Conservation (phyloP, 2,888 invertebrate species). For the Pinctada fucata region DNA sequence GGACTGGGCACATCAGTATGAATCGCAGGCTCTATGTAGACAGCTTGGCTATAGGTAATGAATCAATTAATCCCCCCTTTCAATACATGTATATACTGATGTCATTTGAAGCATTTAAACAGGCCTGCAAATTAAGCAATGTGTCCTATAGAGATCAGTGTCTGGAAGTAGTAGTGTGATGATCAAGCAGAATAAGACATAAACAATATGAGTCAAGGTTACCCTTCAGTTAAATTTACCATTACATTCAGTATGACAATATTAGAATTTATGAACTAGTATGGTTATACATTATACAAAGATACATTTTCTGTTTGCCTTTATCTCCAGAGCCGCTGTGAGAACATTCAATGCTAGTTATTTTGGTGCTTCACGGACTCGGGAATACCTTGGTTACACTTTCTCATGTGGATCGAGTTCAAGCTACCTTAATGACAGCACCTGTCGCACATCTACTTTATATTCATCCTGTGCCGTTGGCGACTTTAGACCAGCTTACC, state of each 20-base stretch:
- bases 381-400: neutral
- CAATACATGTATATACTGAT: too few species aligned
- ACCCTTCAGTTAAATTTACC: too few species aligned
- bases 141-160: neutral
- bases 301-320: too few species aligned
- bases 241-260: too few species aligned
- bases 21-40: constrained; percentile 28
- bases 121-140: neutral
- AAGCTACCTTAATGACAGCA: neutral
- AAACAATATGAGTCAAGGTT: too few species aligned
- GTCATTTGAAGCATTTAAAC: too few species aligned
- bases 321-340: constrained; percentile 6
- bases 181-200: too few species aligned
- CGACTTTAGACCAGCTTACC: neutral
- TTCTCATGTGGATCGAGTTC: neutral
- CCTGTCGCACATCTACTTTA: neutral
- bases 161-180: too few species aligned
- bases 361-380: constrained; percentile 7
- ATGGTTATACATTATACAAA: neutral
- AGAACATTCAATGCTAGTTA: constrained; percentile 1
- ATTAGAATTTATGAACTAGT: too few species aligned
- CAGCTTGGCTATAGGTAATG: constrained; percentile 37
- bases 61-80: neutral
- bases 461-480: neutral
- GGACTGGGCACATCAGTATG: constrained; percentile 18